Evolutionary conservation across 1,140 invertebrate genomes (phyloP), one percentile per base, ranked within the genome.

Genomic region (Aphaenogaster floridana): DNA sequence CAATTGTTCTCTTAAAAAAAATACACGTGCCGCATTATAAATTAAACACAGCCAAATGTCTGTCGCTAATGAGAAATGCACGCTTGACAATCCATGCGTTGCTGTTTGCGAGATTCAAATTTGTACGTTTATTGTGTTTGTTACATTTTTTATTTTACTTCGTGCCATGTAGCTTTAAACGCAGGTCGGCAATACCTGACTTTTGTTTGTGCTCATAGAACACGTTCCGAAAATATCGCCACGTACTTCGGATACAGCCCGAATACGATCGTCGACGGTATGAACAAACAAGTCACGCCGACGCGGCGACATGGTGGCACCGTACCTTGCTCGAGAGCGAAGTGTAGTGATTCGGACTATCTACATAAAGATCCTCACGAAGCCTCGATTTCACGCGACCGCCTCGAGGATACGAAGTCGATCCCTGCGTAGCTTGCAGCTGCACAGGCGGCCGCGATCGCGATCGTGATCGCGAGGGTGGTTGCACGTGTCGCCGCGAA

Each of bases 221-320:
- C 69, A 84, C 69, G 80, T 84, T 28, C 17, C 28, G n/a, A 59
- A 84, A 84, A 84, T 84, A 84, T 84, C 80, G 54, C 42, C 68
- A 36, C 69, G 66, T 71, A 66, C 61, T 71, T 81, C 8, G 48
- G 34, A 54, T 81, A 81, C 48, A 54, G 78, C 48, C 4, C 42
- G 59, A 34, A 45, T 79, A 64, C n/a, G 63, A 64, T 79, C 42
- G 45, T 79, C 64, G 64, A 69, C n/a, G 54, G 54, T 81, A 81
- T 81, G 64, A 81, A 81, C 64, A 81, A 81, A 81, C 78, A 71
- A 71, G 78, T 81, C 64, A 81, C 78, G 50, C n/a, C 64, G 21
- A 11, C 48, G 64, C 64, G 21, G 17, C 48, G 64, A 71, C 64
- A 71, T 21, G n/a, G 8, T 3, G 52, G 17, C 61, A 52, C 13